Evolutionary conservation across 2,113 vertebrate species (phyloP).

Genomic region (Periophthalmodon schlosseri): DNA sequence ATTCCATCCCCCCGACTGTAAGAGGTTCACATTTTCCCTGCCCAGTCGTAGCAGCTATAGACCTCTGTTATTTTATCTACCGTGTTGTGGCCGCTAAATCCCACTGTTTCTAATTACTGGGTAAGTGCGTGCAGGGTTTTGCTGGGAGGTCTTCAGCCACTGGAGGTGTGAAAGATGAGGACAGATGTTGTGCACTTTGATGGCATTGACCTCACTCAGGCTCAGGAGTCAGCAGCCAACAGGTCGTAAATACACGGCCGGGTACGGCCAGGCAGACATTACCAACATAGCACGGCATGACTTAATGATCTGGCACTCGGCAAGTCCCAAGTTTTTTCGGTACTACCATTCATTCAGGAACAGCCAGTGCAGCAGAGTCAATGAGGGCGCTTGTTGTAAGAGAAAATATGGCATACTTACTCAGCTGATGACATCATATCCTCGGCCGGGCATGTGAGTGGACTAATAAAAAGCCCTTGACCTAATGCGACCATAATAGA

Average conservation of each 20-base stretch:
- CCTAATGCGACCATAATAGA: conserved; percentile 26
- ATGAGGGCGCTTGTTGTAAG: background rate
- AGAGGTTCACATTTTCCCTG: conserved; percentile 28
- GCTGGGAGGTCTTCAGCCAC: conserved; percentile 65
- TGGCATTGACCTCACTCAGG: conserved; percentile 72
- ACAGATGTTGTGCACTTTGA: conserved; percentile 75
- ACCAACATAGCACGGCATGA: conserved; percentile 69
- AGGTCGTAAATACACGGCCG: conserved; percentile 74
- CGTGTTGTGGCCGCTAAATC: conserved; percentile 41
- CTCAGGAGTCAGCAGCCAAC: conserved; percentile 67
- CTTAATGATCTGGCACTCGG: conserved; percentile 72
- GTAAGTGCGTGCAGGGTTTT: conserved; percentile 48
- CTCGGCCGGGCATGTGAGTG: background rate
- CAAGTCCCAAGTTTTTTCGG: conserved; percentile 38
- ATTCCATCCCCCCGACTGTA: conserved; percentile 23
- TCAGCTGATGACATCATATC: conserved; percentile 3
- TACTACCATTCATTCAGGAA: conserved; percentile 54
- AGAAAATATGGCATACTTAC: background rate
- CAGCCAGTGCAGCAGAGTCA: conserved; percentile 21
- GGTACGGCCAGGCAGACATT: conserved; percentile 73
- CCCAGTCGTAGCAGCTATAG: conserved; percentile 35
- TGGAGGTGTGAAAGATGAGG: conserved; percentile 75
- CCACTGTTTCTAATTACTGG: conserved; percentile 51
- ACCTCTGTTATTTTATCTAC: conserved; percentile 61
- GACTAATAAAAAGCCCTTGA: conserved; percentile 41